Evolutionary conservation across 2,797 vertebrate genomes (phyloP).

Genomic region (Siniperca obscura): DNA sequence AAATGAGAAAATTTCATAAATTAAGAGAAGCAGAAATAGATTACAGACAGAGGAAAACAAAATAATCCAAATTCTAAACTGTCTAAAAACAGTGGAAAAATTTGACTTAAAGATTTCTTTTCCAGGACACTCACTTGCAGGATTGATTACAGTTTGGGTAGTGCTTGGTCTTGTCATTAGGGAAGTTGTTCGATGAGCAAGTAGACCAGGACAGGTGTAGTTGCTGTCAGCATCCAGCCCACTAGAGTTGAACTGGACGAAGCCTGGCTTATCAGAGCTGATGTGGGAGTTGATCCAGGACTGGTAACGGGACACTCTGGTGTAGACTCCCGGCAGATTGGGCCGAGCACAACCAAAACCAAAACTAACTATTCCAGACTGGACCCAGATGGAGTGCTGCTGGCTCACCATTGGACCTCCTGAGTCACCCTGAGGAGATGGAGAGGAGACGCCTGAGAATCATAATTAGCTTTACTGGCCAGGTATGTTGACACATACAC

Average conservation of each 20-base stretch:
- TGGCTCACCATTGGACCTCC: conserved; percentile 73
- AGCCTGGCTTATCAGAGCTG: conserved; percentile 64
- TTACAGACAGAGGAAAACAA: rapidly evolving
- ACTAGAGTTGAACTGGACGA: conserved; percentile 60
- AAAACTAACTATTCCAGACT: conserved; percentile 72
- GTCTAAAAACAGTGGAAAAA: neutral
- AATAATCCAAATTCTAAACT: neutral
- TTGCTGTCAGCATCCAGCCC: conserved; percentile 62
- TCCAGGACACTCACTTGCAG: conserved; percentile 14
- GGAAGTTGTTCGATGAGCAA: neutral
- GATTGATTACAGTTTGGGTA: conserved; percentile 5
- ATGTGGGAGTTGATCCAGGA: conserved; percentile 71
- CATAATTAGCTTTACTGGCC: no score
- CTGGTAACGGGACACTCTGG: conserved; percentile 74
- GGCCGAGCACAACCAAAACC: conserved; percentile 67
- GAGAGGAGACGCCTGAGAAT: no score
- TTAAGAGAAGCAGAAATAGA: neutral
- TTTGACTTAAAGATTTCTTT: rapidly evolving
- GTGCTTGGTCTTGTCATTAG: neutral
- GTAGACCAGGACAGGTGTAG: conserved; percentile 46
- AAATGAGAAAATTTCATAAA: neutral
- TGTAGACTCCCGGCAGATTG: conserved; percentile 67
- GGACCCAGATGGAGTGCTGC: conserved; percentile 64
- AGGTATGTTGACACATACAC: no score
- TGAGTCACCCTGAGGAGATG: conserved; percentile 24